Evolutionary conservation across 2,888 invertebrate genomes (phyloP), one percentile per base, ranked within the genome.

Genomic region (Smittia aterrima): DNA sequence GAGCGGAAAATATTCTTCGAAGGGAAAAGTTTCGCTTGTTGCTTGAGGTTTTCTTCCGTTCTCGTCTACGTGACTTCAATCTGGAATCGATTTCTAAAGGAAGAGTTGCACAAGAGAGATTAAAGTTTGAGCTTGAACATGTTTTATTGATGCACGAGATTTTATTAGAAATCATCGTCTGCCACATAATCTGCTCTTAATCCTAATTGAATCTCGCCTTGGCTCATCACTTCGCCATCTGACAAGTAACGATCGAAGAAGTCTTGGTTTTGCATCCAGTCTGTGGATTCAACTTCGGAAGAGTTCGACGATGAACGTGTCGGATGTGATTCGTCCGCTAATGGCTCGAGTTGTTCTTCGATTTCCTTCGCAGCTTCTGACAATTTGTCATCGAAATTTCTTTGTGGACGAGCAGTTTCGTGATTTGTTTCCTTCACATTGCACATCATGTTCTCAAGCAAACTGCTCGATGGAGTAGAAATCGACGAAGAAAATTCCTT

Each of bases 181-280:
- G n/a, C 4, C 18, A 18, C 9, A 20, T 20, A 4, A 18, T 58
- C 58, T 3, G 4, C 58, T 4, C 58, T 58, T 58, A 58, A 58
- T 20, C n/a, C 27, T 6, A 66, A 25, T 25, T 22, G n/a, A 25
- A 66, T 25, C 27, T 66, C 66, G 11, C 66, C 66, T n/a, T 66
- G 66, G 25, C 66, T 66, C 66, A 66, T 4, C 13, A 66, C 32
- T 66, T 66, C 66, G 13, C 66, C 66, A 1, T 66, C 66, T 9
- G 66, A 66, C 27, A 66, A 66, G 16, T 66, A 66, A 6, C 16
- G 58, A 1, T 58, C 58, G 20, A n/a, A 2, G 16, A 47, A 3
- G 2, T 47, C 47, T 11, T 47, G 47, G 16, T n/a, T 47, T n/a
- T n/a, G 1, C 11, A 2, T 6, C 62, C 22, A 62, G 11, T 62